Evolutionary conservation across 2,888 invertebrate genomes (phyloP).

Genomic region (Hetaerina titia): DNA sequence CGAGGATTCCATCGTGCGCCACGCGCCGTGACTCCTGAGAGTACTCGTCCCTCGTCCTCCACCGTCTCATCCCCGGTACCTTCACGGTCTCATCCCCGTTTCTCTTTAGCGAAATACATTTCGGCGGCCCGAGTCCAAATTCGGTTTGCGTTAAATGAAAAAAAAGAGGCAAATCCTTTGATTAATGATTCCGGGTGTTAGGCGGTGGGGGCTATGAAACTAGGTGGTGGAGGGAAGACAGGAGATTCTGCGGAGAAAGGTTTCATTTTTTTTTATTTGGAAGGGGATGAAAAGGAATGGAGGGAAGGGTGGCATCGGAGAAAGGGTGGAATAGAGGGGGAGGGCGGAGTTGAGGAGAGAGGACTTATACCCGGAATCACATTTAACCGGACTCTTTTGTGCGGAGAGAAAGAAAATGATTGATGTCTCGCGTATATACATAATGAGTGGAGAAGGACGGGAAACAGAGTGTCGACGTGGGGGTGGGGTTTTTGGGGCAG

Average conservation of each 20-base stretch:
- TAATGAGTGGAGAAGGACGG: neutral
- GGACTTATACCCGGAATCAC: neutral
- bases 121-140: neutral
- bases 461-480: no score
- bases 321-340: neutral
- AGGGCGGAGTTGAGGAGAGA: neutral
- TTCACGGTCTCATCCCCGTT: no score
- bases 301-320: neutral
- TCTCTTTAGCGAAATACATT: no score
- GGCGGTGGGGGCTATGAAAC: no score
- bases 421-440: neutral
- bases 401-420: neutral
- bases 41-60: no score
- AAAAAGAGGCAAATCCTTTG: neutral
- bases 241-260: neutral
- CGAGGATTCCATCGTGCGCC: no score
- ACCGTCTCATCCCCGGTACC: no score
- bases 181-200: neutral
- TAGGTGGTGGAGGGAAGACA: neutral
- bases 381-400: neutral
- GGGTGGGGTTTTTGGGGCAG: neutral
- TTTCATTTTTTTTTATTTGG: neutral
- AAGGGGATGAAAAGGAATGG: neutral
- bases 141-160: neutral
- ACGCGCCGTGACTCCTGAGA: no score